phyloP scores from a whole-genome alignment of 2,113 vertebrate genomes.

The Microtus montanus region DNA sequence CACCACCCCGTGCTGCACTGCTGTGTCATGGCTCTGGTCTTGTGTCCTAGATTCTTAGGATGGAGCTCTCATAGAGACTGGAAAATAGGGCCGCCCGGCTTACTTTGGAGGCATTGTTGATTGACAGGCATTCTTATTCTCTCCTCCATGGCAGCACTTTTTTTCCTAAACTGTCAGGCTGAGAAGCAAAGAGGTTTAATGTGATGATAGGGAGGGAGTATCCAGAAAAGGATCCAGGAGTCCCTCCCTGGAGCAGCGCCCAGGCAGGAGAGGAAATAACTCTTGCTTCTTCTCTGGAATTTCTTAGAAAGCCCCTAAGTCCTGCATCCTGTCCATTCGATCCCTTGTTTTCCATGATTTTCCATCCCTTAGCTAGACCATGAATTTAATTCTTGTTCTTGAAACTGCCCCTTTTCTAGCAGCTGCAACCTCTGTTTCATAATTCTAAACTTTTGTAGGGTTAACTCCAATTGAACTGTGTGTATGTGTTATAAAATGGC shows the following conservation, averaged over 20 bases:
- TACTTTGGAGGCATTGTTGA: not conserved
- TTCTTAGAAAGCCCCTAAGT: not conserved
- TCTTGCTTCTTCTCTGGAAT: not conserved
- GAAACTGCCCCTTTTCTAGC: not conserved
- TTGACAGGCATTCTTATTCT: slow-evolving; percentile 1
- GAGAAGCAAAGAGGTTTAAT: not conserved
- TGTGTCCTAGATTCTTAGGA: not conserved
- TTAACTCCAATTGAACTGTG: not conserved
- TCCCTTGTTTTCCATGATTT: not conserved
- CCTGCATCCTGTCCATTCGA: not conserved
- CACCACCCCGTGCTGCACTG: not conserved
- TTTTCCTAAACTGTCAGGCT: not conserved
- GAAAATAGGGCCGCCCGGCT: not conserved
- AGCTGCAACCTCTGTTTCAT: not conserved
- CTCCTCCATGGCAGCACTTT: not conserved
- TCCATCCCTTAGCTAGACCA: not conserved
- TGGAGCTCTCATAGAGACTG: slow-evolving; percentile 18
- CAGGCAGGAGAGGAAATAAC: not conserved
- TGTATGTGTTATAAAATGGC: not conserved
- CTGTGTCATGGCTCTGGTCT: not conserved
- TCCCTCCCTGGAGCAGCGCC: not conserved
- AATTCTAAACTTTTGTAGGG: not conserved
- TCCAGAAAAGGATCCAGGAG: not conserved
- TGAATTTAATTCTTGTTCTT: not conserved
- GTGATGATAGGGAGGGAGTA: not conserved